phyloP scores from a whole-genome alignment of 2,113 vertebrate species.

The Esox niger region DNA sequence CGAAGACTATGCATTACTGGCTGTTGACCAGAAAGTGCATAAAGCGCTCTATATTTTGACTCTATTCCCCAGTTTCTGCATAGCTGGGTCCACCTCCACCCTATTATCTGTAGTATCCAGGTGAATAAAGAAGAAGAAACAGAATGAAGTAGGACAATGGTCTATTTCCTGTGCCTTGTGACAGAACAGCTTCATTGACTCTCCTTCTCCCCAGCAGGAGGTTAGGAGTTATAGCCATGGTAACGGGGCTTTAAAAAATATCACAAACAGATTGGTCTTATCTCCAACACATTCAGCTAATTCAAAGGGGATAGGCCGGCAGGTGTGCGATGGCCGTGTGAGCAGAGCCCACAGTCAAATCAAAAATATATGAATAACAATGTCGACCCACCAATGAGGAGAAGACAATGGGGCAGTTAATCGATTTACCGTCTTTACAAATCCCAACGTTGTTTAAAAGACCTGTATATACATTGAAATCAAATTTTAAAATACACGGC shows the following conservation, averaged over 20 bases:
- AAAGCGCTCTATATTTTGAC: too few relatives aligned
- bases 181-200: conserved; percentile 15
- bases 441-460: conserved; percentile 38
- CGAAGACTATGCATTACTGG: too few relatives aligned
- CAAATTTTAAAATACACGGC: conserved; percentile 43
- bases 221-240: conserved; percentile 56
- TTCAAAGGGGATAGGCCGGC: conserved; percentile 47
- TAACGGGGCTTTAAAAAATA: conserved; percentile 53
- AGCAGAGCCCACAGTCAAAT: conserved; percentile 39
- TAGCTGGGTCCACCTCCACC: too few relatives aligned
- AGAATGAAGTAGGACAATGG: too few relatives aligned
- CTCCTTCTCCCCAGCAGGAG: conserved; percentile 21
- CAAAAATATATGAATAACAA: conserved; percentile 50
- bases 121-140: too few relatives aligned
- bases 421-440: conserved; percentile 61
- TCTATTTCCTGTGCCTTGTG: conserved; percentile 20
- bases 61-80: too few relatives aligned
- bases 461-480: conserved; percentile 53
- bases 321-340: conserved; percentile 9
- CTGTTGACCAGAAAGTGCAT: too few relatives aligned
- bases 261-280: conserved; percentile 40
- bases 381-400: conserved; percentile 24
- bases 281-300: conserved; percentile 50
- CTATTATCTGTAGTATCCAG: too few relatives aligned
- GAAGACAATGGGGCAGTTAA: conserved; percentile 46